These are phyloP conservation scores for Drosophila chauvacae DNA, from an alignment of 1,140 invertebrate species.

Conservation along the genomic window DNA sequence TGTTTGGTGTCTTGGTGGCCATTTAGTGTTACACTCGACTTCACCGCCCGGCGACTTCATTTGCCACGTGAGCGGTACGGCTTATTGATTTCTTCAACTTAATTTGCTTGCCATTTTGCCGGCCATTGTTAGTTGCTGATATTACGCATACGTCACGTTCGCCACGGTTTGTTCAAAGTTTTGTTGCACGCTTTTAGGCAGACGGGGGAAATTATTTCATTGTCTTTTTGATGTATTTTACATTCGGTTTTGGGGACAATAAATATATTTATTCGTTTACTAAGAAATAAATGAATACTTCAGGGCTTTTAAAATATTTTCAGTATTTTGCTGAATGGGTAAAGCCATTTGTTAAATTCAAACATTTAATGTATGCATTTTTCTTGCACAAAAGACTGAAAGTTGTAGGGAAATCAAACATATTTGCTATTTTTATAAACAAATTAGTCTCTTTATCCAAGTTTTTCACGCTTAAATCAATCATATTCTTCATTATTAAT, in stretches of 20 bases:
- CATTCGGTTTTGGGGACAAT: not conserved
- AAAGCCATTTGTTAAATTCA: not conserved
- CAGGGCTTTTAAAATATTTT: not conserved
- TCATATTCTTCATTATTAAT: not conserved
- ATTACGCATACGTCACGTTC: slow-evolving; percentile 42
- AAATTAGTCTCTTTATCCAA: too few relatives aligned
- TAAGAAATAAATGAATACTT: too few relatives aligned
- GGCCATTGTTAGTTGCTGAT: not conserved
- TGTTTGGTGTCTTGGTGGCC: slow-evolving; percentile 54
- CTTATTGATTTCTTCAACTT: slow-evolving; percentile 62
- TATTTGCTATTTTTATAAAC: too few relatives aligned
- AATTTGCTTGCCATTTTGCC: slow-evolving; percentile 57
- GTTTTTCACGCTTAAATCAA: not conserved
- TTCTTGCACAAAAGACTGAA: too few relatives aligned
- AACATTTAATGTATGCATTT: not conserved
- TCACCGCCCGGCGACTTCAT: slow-evolving; percentile 34
- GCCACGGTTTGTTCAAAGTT: not conserved
- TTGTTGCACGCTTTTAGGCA: slow-evolving; percentile 52
- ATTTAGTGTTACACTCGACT: slow-evolving; percentile 54
- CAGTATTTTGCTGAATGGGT: not conserved
- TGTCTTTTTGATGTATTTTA: not conserved
- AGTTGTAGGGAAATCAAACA: too few relatives aligned
- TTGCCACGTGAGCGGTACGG: slow-evolving; percentile 18
- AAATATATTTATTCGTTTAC: not conserved
- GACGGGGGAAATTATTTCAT: not conserved